Evolutionary conservation across 2,888 invertebrate genomes (phyloP).

Genomic region (Augiades crinisus): DNA sequence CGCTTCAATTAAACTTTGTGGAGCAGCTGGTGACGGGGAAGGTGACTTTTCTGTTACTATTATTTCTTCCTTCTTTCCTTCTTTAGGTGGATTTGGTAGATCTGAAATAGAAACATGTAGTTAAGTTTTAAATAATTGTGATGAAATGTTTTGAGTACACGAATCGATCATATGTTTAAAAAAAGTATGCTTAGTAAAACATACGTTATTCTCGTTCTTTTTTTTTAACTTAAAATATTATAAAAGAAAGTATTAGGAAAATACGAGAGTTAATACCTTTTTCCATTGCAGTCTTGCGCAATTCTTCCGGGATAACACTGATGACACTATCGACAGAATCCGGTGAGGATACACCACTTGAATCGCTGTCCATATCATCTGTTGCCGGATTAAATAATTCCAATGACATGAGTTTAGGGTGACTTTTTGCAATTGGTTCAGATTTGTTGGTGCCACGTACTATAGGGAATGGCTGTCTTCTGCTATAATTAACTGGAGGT

Average conservation of each 20-base stretch:
- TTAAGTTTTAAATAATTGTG: no score
- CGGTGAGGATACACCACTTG: slow-evolving; percentile 92
- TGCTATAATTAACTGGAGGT: slow-evolving; percentile 77
- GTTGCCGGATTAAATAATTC: slow-evolving; percentile 95
- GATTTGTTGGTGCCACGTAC: slow-evolving; percentile 84
- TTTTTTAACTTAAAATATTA: no score
- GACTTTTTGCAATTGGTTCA: slow-evolving; percentile 83
- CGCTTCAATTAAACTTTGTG: slow-evolving; percentile 82
- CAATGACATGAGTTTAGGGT: slow-evolving; percentile 88
- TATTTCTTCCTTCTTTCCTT: slow-evolving; percentile 49
- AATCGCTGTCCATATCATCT: slow-evolving; percentile 94
- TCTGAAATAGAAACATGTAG: slow-evolving; percentile 46
- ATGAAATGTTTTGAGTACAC: no score
- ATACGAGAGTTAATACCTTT: slow-evolving; percentile 66
- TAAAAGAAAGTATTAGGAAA: no score
- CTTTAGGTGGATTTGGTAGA: slow-evolving; percentile 43
- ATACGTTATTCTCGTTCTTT: no score
- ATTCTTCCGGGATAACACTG: slow-evolving; percentile 86
- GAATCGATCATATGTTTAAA: no score
- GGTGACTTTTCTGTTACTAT: slow-evolving; percentile 43
- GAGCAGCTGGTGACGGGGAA: slow-evolving; percentile 50
- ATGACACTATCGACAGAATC: slow-evolving; percentile 94
- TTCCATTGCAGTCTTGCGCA: slow-evolving; percentile 66
- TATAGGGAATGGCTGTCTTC: slow-evolving; percentile 84
- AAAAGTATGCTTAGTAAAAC: slow-evolving; percentile 6